phyloP scores from a whole-genome alignment of 2,888 invertebrate genomes.

The Rotaria sp. region DNA sequence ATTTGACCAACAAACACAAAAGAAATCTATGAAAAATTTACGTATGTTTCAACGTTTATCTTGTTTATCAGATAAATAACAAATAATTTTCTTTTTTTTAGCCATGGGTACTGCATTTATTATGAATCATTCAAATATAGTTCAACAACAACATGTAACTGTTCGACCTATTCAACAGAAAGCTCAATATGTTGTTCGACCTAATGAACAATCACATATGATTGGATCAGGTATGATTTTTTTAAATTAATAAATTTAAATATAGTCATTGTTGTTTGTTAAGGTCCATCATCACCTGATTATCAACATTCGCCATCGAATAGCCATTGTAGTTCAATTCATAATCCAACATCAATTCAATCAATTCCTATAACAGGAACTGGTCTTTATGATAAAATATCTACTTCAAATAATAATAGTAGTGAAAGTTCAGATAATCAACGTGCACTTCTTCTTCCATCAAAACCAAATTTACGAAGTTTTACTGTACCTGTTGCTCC shows the following conservation, averaged over 20 bases:
- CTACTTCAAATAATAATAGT: neutral
- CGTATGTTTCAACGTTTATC: neutral
- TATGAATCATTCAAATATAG: neutral
- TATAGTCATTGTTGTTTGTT: neutral
- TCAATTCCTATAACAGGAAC: neutral
- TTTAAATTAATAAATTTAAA: neutral
- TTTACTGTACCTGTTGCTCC: slow-evolving; percentile 25
- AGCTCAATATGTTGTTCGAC: slow-evolving; percentile 27
- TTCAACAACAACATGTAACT: neutral
- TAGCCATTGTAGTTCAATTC: neutral
- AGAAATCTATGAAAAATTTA: neutral
- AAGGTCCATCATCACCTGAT: slow-evolving; percentile 23
- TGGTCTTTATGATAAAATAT: neutral
- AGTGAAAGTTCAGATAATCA: neutral
- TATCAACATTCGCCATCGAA: slow-evolving; percentile 20
- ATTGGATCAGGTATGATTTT: neutral
- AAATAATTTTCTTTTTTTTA: neutral
- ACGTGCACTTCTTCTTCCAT: neutral
- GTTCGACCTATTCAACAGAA: slow-evolving; percentile 25
- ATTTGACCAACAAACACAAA: neutral
- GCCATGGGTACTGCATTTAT: slow-evolving; percentile 6
- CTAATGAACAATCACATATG: neutral
- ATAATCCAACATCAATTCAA: neutral
- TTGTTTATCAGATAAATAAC: neutral
- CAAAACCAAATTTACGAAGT: slow-evolving; percentile 22